phyloP scores from a whole-genome alignment of 2,888 invertebrate species.

The Galeopsomyia nigrocyanea region DNA sequence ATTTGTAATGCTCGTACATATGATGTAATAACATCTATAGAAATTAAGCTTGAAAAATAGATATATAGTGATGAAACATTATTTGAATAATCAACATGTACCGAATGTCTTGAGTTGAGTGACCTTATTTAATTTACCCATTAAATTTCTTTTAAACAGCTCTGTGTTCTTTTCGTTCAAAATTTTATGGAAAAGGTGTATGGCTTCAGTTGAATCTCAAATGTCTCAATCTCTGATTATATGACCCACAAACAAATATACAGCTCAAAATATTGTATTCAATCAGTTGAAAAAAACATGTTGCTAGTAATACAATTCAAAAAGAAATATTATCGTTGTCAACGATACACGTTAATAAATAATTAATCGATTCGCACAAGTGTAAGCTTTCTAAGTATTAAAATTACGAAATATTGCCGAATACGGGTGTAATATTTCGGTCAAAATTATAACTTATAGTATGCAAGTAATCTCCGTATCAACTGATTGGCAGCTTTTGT shows the following conservation, averaged over 20 bases:
- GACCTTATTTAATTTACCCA: too few relatives aligned
- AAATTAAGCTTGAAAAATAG: too few relatives aligned
- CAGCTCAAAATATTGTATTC: too few relatives aligned
- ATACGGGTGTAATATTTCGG: neutral
- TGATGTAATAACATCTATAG: neutral
- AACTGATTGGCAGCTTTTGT: neutral
- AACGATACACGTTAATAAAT: conserved; percentile 17
- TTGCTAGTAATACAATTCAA: conserved; percentile 1
- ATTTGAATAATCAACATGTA: conserved; percentile 4
- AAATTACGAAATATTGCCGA: neutral
- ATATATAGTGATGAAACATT: conserved; percentile 17
- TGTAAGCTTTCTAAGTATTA: conserved; percentile 23
- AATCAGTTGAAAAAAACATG: too few relatives aligned
- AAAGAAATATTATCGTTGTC: conserved; percentile 30
- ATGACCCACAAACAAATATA: too few relatives aligned
- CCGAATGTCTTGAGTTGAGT: neutral
- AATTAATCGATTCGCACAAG: conserved; percentile 42
- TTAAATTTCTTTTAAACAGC: too few relatives aligned
- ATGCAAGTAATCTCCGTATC: neutral
- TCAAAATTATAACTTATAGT: conserved; percentile 6
- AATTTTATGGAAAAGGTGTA: too few relatives aligned
- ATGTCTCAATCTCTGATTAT: too few relatives aligned
- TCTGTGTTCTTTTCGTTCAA: too few relatives aligned
- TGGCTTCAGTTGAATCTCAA: too few relatives aligned
- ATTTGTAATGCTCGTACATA: conserved; percentile 20